A percentile compares a stretch with the other conserved stretches of the same genome.
Evolutionary conservation across 2,797 vertebrate genomes (phyloP).

Genomic region (Hypotaenidia okinawae): DNA sequence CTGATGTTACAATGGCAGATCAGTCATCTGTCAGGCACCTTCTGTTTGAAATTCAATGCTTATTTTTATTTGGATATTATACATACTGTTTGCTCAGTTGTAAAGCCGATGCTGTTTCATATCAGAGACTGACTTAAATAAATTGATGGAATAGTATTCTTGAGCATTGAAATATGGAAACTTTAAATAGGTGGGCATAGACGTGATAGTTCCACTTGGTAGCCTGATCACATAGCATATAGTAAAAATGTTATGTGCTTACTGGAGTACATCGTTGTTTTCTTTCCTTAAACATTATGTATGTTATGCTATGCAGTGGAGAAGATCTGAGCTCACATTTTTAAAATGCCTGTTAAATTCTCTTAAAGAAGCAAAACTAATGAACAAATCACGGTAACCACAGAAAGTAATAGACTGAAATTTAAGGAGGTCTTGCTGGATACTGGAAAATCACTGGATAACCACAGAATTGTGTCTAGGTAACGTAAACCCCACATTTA

Average conservation of each 20-base stretch:
- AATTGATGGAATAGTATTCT: neutral
- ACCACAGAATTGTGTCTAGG: neutral
- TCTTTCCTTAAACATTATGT: neutral
- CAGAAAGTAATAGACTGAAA: neutral
- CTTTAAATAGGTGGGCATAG: neutral
- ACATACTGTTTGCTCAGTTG: neutral
- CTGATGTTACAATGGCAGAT: neutral
- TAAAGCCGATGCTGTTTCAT: neutral
- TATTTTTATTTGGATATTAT: neutral
- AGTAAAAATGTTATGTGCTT: neutral
- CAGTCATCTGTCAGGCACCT: neutral
- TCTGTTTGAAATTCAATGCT: neutral
- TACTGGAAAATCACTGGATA: neutral
- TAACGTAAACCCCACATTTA: neutral
- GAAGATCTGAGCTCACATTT: neutral
- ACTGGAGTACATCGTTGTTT: neutral
- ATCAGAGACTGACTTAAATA: neutral
- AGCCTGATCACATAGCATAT: neutral
- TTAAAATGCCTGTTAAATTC: neutral
- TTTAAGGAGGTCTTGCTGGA: neutral
- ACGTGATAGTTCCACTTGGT: neutral
- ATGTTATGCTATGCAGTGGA: neutral
- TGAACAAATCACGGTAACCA: neutral
- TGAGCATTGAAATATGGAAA: neutral
- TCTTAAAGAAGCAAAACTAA: neutral